A percentile compares a stretch with the other conserved stretches of the same genome.
These are phyloP conservation scores for Drosophila helvetica DNA, from an alignment of 2,888 invertebrate genomes.

Conservation along the genomic window DNA sequence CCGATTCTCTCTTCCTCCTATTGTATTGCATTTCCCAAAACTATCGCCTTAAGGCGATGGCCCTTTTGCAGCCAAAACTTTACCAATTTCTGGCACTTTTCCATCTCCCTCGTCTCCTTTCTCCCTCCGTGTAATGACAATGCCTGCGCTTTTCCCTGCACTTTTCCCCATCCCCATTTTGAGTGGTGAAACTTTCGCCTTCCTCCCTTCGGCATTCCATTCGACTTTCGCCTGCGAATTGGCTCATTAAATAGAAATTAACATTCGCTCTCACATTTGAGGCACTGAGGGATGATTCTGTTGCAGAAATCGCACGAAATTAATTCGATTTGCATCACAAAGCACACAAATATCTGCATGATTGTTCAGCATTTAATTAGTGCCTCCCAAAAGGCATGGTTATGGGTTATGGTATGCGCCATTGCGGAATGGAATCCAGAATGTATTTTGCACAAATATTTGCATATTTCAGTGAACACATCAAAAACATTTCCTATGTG, in stretches of 20 bases:
- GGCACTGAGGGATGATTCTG: constrained; percentile 20
- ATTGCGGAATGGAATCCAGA: constrained; percentile 44
- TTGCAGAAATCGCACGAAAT: constrained; percentile 39
- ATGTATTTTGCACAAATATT: constrained; percentile 69
- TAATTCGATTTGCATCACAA: constrained; percentile 39
- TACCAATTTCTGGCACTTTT: background rate
- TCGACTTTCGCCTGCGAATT: constrained; percentile 4
- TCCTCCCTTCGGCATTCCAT: background rate
- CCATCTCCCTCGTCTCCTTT: no score
- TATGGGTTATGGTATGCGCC: constrained; percentile 13
- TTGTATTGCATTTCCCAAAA: background rate
- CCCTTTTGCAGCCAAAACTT: background rate
- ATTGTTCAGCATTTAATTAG: constrained; percentile 68
- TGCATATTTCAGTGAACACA: constrained; percentile 73
- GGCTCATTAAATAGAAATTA: constrained; percentile 31
- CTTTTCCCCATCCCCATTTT: background rate
- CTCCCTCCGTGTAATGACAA: background rate
- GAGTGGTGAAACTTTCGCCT: background rate
- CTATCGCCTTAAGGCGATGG: background rate
- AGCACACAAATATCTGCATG: constrained; percentile 1
- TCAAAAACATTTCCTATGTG: constrained; percentile 65
- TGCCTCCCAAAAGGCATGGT: constrained; percentile 42
- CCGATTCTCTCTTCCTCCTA: no score
- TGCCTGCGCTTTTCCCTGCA: background rate
- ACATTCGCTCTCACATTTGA: constrained; percentile 9